A percentile compares a stretch with the other conserved stretches of the same genome.
These are phyloP conservation scores for Eilema sororculum DNA, from an alignment of 2,888 invertebrate genomes.

Conservation along the genomic window DNA sequence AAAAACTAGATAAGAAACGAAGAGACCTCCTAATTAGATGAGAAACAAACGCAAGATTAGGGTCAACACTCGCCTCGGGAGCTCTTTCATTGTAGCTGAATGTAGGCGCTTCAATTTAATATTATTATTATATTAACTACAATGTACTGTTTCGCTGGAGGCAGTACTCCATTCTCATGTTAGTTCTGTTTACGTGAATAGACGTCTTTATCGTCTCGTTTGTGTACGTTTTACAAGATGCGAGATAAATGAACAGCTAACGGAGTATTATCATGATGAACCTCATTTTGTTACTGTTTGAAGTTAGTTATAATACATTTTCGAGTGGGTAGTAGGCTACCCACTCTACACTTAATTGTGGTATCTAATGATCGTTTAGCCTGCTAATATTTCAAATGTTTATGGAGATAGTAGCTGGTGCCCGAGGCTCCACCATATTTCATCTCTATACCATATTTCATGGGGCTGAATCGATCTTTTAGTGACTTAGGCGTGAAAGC, in stretches of 20 bases:
- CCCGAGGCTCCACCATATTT: too few relatives aligned
- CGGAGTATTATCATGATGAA: neutral
- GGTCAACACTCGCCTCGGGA: constrained; percentile 66
- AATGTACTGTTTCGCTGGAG: constrained; percentile 37
- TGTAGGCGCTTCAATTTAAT: constrained; percentile 65
- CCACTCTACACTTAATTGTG: neutral
- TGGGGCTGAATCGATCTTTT: too few relatives aligned
- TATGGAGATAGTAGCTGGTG: too few relatives aligned
- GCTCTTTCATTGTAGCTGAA: constrained; percentile 59
- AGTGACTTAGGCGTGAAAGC: too few relatives aligned
- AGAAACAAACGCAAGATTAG: constrained; percentile 75
- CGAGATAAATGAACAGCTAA: constrained; percentile 5
- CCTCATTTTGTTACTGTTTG: neutral
- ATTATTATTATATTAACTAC: constrained; percentile 55
- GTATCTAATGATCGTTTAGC: too few relatives aligned
- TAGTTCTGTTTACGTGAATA: constrained; percentile 39
- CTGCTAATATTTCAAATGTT: neutral
- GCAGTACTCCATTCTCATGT: constrained; percentile 38
- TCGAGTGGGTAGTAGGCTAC: neutral
- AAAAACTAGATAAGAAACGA: constrained; percentile 71
- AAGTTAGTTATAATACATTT: neutral
- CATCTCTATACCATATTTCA: too few relatives aligned
- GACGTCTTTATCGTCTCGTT: constrained; percentile 29
- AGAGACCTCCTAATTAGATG: constrained; percentile 74
- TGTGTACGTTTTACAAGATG: constrained; percentile 17